Base-by-base conservation (phyloP, 2,113 vertebrate genomes). In the Spermophilus dauricus region DNA sequence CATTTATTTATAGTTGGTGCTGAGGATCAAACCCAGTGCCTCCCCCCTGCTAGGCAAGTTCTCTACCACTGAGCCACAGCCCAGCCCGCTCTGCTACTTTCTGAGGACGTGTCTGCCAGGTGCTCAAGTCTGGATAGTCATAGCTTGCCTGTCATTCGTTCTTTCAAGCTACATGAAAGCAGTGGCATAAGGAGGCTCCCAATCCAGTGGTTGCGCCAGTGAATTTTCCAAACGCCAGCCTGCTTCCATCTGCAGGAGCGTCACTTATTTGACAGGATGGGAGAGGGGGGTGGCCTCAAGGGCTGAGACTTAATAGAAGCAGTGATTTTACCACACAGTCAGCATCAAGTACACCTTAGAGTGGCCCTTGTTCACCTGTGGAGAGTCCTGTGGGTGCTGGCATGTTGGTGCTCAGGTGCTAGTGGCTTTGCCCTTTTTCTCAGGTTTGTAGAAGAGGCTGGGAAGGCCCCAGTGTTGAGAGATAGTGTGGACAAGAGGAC, bases 241-340 rank as follows among this genome's bases (percentile, higher is more conserved):
- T 4, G 12, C 22, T 53, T 8, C 22, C 1, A 18, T 63, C 26
- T 11, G 30, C 65, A 10, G 73, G 17, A 9, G 58, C 1, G n/a
- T 28, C 32, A 12, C 32, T 0, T 4, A 6, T 0, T 0, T 20
- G n/a, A 0, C 12, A 3, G 61, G 37, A 3, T 0, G 0, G 22
- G 8, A 45, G 17, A n/a, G 30, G 67, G 30, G 63, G 6, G 1
- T 14, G 13, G 53, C 24, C 78, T 65, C 13, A 22, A 42, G 56
- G 65, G 10, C 8, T 4, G 56, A 39, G 58, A 34, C 2, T 0
- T 9, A 18, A 39, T 30, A 4, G 14, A 22, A 37, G 2, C 26
- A 28, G 0, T 24, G 32, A 4, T 24, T 30, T 77, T 80, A 7
- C 26, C 13, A 2, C 17, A 9, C 4, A 5, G n/a, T 58, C 4